Percentiles rank a stretch among this genome's conserved stretches.
phyloP scores from a whole-genome alignment of 2,113 vertebrate species.

The Azemiops feae region DNA sequence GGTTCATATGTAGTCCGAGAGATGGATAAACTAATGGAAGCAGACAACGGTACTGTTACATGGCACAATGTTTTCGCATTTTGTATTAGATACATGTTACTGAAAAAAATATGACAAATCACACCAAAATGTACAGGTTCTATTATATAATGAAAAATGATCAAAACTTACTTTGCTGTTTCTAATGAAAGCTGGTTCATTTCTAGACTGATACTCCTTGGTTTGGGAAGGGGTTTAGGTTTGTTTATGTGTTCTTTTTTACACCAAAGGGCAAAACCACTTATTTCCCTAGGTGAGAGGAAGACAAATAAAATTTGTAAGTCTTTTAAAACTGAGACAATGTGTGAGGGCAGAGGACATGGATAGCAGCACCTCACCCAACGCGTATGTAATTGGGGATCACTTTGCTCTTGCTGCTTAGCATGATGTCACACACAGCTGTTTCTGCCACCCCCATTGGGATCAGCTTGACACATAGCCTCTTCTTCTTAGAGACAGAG shows the following conservation, averaged over 20 bases:
- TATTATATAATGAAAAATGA: background rate
- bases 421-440: conserved; percentile 77
- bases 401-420: conserved; percentile 82
- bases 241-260: conserved; percentile 71
- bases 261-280: conserved; percentile 85
- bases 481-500: conserved; percentile 81
- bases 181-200: conserved; percentile 75
- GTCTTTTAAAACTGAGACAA: background rate
- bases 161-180: fast-evolving
- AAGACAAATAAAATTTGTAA: background rate
- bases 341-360: background rate
- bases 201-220: conserved; percentile 70
- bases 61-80: background rate
- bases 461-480: conserved; percentile 74
- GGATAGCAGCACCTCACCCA: conserved; percentile 70
- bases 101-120: background rate
- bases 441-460: conserved; percentile 67
- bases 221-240: conserved; percentile 70
- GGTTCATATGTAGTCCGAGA: background rate
- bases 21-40: background rate
- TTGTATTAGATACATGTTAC: background rate
- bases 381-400: conserved; percentile 82
- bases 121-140: background rate
- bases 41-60: no score
- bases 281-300: conserved; percentile 65